These are phyloP conservation scores for Melanophora roralis DNA, from an alignment of 2,888 invertebrate species.

Conservation along the genomic window DNA sequence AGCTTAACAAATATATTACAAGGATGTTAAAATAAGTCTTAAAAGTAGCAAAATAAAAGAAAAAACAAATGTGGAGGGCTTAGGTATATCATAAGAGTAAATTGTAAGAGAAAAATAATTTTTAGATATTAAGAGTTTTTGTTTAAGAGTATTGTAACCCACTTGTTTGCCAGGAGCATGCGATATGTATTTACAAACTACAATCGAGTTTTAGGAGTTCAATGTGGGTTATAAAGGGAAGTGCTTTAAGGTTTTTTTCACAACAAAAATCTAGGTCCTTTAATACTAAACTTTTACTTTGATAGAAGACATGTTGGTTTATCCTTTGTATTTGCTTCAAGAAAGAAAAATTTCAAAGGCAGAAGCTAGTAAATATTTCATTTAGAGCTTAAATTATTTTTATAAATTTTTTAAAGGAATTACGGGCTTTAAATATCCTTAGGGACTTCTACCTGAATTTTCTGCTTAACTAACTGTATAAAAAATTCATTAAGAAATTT, in stretches of 20 bases:
- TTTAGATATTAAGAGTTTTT: not conserved
- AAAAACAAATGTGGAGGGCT: no score
- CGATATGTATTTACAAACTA: not conserved
- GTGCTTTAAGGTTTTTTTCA: not conserved
- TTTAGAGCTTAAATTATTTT: no score
- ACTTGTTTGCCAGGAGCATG: conserved; percentile 33
- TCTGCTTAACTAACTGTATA: not conserved
- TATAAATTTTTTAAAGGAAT: not conserved
- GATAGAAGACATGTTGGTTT: no score
- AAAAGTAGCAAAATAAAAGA: not conserved
- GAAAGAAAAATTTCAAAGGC: no score
- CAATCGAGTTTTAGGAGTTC: not conserved
- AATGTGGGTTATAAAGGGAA: not conserved
- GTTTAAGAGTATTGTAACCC: conserved; percentile 40
- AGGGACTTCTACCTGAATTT: not conserved
- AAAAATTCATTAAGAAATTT: no score
- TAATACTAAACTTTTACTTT: not conserved
- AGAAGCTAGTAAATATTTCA: no score
- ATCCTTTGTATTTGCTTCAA: no score
- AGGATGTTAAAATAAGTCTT: not conserved
- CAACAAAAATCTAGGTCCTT: conserved; percentile 10
- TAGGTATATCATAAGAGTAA: no score
- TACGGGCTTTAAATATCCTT: not conserved
- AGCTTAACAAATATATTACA: not conserved
- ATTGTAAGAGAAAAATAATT: no score